These are phyloP conservation scores for Holcopasites calliopsidis DNA, from an alignment of 1,140 invertebrate species.

Conservation along the genomic window DNA sequence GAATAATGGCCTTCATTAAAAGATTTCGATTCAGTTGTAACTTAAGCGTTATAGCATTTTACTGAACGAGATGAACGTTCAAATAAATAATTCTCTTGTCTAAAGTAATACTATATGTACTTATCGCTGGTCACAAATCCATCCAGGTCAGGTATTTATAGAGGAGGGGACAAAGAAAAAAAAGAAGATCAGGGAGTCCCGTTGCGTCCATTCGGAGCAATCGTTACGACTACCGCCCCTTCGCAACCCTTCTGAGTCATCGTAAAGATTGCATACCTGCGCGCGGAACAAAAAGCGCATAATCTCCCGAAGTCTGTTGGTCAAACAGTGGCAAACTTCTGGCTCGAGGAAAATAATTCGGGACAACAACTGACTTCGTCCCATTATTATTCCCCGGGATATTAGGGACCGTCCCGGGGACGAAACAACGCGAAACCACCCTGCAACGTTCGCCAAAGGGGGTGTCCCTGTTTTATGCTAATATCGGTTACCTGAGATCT, in stretches of 20 bases:
- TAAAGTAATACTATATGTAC: too few relatives aligned
- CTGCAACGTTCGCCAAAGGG: not conserved
- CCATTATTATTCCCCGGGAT: not conserved
- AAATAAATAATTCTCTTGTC: too few relatives aligned
- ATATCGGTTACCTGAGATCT: constrained; percentile 33
- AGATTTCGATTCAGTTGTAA: too few relatives aligned
- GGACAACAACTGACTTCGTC: constrained; percentile 13
- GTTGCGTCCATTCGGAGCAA: not conserved
- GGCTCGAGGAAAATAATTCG: not conserved
- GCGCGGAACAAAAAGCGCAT: not conserved
- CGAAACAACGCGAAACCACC: not conserved
- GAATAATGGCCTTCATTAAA: too few relatives aligned
- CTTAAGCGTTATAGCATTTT: too few relatives aligned
- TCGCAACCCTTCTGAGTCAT: not conserved
- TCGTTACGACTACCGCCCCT: not conserved
- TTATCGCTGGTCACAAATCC: too few relatives aligned
- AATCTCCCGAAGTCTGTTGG: constrained; percentile 1
- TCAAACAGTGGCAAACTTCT: constrained; percentile 12
- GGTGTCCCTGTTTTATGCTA: constrained; percentile 4
- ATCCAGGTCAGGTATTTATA: too few relatives aligned
- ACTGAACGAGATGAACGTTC: too few relatives aligned
- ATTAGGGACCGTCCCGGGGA: not conserved
- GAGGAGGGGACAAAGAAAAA: not conserved
- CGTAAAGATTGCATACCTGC: constrained; percentile 16
- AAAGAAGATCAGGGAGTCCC: not conserved